phyloP scores from a whole-genome alignment of 2,797 vertebrate genomes.

The Eleutherodactylus coqui region DNA sequence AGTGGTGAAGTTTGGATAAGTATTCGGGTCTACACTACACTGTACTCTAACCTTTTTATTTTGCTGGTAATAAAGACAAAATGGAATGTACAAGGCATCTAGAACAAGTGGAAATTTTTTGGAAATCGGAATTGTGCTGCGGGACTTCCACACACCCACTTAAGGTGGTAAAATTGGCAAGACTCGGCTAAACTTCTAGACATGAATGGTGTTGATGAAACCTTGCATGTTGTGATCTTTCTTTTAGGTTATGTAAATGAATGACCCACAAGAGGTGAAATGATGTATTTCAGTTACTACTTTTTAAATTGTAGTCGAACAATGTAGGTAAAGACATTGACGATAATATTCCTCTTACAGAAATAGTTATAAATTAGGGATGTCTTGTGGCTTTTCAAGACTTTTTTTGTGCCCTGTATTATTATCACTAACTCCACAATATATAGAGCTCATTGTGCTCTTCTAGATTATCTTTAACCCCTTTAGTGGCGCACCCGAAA shows the following conservation, averaged over 20 bases:
- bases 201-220: background rate
- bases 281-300: background rate
- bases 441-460: background rate
- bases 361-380: background rate
- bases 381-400: background rate
- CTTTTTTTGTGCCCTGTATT: background rate
- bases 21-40: background rate
- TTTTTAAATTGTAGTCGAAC: background rate
- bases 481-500: no score
- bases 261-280: background rate
- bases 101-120: background rate
- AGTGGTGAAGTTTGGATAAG: slow-evolving; percentile 8
- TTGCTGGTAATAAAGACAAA: slow-evolving; percentile 41
- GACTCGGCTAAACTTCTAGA: background rate
- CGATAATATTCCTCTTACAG: background rate
- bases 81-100: background rate
- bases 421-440: background rate
- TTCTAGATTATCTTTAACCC: background rate
- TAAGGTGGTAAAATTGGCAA: background rate
- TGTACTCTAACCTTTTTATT: slow-evolving; percentile 22
- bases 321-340: background rate
- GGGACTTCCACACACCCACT: background rate
- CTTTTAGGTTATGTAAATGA: background rate
- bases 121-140: background rate
- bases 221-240: background rate